Evolutionary conservation across 1,140 invertebrate genomes (phyloP).

Genomic region (Limonius californicus): DNA sequence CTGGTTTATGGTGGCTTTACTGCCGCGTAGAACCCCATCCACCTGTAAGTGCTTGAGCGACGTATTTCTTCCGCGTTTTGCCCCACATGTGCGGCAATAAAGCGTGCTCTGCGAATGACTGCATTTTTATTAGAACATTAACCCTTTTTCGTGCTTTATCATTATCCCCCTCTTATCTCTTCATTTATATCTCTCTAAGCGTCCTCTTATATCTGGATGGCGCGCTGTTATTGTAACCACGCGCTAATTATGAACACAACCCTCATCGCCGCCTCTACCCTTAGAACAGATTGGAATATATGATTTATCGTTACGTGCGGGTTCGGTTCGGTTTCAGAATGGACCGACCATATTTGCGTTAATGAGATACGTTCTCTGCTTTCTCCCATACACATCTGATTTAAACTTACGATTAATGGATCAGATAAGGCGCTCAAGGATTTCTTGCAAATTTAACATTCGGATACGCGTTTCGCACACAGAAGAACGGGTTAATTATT

Average conservation of each 20-base stretch:
- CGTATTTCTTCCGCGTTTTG: not conserved
- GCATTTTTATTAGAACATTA: conserved; percentile 11
- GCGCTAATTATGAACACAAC: conserved; percentile 11
- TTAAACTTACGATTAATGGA: not conserved
- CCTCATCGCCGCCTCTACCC: conserved; percentile 1
- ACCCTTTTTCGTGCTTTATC: conserved; percentile 10
- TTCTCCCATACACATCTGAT: not conserved
- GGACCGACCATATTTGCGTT: not conserved
- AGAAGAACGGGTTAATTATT: no score
- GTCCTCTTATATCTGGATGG: not conserved
- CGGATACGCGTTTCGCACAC: no score
- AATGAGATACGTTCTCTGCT: conserved; percentile 6
- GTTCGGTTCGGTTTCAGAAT: not conserved
- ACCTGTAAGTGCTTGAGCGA: not conserved
- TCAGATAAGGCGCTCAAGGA: no score
- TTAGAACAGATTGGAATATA: conserved; percentile 8
- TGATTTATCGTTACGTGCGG: conserved; percentile 10
- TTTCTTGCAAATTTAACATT: no score
- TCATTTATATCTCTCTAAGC: not conserved
- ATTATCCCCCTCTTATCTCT: conserved; percentile 10
- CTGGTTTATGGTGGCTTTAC: not conserved
- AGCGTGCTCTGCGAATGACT: not conserved
- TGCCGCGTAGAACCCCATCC: not conserved
- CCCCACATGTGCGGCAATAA: not conserved
- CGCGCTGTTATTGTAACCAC: not conserved